Evolutionary conservation across 1,140 invertebrate genomes (phyloP), one percentile per base, ranked within the genome.

Genomic region (Bradysia coprophila): DNA sequence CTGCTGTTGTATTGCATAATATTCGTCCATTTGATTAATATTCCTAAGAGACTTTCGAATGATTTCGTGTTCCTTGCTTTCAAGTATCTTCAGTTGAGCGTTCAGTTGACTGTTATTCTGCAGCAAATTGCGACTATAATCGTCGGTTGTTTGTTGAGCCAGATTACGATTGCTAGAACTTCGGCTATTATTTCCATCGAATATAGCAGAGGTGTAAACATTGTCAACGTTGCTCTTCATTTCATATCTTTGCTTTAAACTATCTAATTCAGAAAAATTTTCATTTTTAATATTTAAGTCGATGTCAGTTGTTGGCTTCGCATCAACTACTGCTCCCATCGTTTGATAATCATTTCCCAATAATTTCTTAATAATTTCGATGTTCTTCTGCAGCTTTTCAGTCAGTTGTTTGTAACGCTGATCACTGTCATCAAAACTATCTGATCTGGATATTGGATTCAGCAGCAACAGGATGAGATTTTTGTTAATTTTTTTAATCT

Each of bases 1-100:
- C 13, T 28, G 24, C 22, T 10, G 15, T 34, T 42, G 31, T n/a
- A n/a, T n/a, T n/a, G n/a, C n/a, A 38, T 31, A n/a, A n/a, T n/a
- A n/a, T n/a, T n/a, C n/a, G n/a, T n/a, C n/a, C n/a, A n/a, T n/a
- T n/a, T n/a, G n/a, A n/a, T n/a, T n/a, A n/a, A n/a, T n/a, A n/a
- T n/a, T n/a, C n/a, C n/a, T 21, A 0, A 21, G n/a, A n/a, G n/a
- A n/a, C 37, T 34, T 50, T 13, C 54, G 49, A n/a, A 52, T 47
- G 15, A 59, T 57, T 47, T 59, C 51, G 34, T 50, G 53, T 31
- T 59, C 57, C 41, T 59, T 47, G 1, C 46, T 57, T 21, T 59
- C 57, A 2, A 59, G 33, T 13, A 55, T 10, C 22, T 57, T 59
- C 9, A 59, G 40, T 32, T 59, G 55, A 33, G 57, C 57, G 41